Evolutionary conservation across 1,140 invertebrate genomes (phyloP).

Genomic region (Aethina tumida): DNA sequence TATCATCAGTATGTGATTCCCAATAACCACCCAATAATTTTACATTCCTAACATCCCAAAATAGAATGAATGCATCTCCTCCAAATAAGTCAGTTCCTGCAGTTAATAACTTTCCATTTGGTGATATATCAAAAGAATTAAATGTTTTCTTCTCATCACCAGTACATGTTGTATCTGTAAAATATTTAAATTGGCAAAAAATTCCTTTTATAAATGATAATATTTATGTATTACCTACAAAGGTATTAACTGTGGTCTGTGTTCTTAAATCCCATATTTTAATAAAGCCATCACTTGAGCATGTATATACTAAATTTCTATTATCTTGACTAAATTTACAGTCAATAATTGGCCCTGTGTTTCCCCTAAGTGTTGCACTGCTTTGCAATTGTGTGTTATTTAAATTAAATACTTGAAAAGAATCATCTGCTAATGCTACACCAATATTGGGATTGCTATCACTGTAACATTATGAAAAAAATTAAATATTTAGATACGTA

Average conservation of each 20-base stretch:
- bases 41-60: slow-evolving; percentile 67
- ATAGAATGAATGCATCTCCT: slow-evolving; percentile 65
- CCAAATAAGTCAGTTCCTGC: slow-evolving; percentile 64
- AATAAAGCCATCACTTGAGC: slow-evolving; percentile 47
- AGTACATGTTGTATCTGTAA: slow-evolving; percentile 27
- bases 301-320: slow-evolving; percentile 49
- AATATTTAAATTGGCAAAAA: neutral
- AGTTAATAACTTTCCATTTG: slow-evolving; percentile 59
- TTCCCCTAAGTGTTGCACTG: slow-evolving; percentile 34
- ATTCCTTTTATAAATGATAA: neutral
- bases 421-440: slow-evolving; percentile 18
- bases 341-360: slow-evolving; percentile 42
- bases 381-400: slow-evolving; percentile 27
- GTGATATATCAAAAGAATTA: slow-evolving; percentile 66
- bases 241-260: slow-evolving; percentile 35
- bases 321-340: slow-evolving; percentile 50
- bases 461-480: slow-evolving; percentile 15
- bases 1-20: slow-evolving; percentile 77
- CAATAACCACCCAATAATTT: slow-evolving; percentile 72
- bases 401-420: slow-evolving; percentile 22
- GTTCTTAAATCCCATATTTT: slow-evolving; percentile 56
- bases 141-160: slow-evolving; percentile 44
- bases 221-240: slow-evolving; percentile 12
- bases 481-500: slow-evolving; percentile 5
- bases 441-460: slow-evolving; percentile 21